phyloP scores from a whole-genome alignment of 2,113 vertebrate genomes.

The Falcunculus frontatus region DNA sequence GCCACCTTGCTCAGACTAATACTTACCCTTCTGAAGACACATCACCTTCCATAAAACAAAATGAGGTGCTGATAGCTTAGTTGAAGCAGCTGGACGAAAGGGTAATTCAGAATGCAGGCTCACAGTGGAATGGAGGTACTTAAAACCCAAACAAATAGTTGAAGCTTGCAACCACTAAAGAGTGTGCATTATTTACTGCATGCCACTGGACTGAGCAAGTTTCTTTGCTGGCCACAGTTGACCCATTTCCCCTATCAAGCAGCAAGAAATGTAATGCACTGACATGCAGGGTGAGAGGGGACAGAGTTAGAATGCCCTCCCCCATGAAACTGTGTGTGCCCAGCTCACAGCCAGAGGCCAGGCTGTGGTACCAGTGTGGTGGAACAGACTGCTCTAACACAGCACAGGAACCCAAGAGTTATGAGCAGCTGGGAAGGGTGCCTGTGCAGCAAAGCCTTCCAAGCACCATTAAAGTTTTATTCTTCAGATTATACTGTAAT shows the following conservation, averaged over 20 bases:
- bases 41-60: neutral
- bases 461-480: neutral
- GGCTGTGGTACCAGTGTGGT: neutral
- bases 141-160: neutral
- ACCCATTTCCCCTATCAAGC: neutral
- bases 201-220: neutral
- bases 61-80: neutral
- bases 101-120: neutral
- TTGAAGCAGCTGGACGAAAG: neutral
- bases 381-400: neutral
- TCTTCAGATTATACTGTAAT: neutral
- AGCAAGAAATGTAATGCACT: neutral
- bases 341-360: neutral
- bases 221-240: neutral
- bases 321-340: fast-evolving
- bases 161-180: neutral
- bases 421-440: neutral
- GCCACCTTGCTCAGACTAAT: neutral
- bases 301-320: neutral
- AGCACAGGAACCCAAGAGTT: neutral
- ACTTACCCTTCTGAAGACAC: neutral
- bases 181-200: neutral
- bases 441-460: neutral
- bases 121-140: neutral
- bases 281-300: neutral